A percentile compares a stretch with the other conserved stretches of the same genome.
Conservation (phyloP, 2,888 invertebrate genomes). For the Polylopha cassiicola region DNA sequence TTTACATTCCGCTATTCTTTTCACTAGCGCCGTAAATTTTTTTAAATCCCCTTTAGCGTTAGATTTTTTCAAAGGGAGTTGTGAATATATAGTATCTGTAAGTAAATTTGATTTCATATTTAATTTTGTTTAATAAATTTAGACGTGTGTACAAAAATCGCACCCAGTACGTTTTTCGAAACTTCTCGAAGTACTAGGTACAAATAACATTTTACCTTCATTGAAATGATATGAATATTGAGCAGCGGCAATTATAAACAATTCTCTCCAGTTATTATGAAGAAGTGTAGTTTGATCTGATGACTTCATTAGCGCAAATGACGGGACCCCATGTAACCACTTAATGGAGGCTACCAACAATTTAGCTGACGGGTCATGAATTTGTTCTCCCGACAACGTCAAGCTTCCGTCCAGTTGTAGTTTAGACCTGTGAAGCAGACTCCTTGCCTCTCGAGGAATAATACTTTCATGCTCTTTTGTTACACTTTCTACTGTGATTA, state of each 20-base stretch:
- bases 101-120: constrained; percentile 34
- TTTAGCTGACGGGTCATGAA: constrained; percentile 84
- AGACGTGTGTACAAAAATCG: too few species aligned
- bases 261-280: constrained; percentile 89
- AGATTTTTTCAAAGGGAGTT: constrained; percentile 64
- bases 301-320: constrained; percentile 81
- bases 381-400: constrained; percentile 62
- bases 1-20: constrained; percentile 79
- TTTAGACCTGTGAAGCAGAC: constrained; percentile 27
- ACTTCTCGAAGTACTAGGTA: too few species aligned
- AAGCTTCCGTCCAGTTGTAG: constrained; percentile 39
- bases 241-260: constrained; percentile 89
- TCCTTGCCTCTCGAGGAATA: constrained; percentile 30
- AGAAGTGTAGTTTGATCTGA: constrained; percentile 85
- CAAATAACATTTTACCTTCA: constrained; percentile 78
- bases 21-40: constrained; percentile 79
- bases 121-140: too few species aligned
- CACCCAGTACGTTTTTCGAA: too few species aligned
- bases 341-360: constrained; percentile 86
- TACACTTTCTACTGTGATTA: constrained; percentile 27
- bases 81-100: constrained; percentile 55
- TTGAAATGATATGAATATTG: constrained; percentile 87
- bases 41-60: constrained; percentile 69
- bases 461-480: constrained; percentile 33
- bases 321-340: constrained; percentile 87